phyloP scores from a whole-genome alignment of 1,140 invertebrate genomes.

The Bombus terrestris region DNA sequence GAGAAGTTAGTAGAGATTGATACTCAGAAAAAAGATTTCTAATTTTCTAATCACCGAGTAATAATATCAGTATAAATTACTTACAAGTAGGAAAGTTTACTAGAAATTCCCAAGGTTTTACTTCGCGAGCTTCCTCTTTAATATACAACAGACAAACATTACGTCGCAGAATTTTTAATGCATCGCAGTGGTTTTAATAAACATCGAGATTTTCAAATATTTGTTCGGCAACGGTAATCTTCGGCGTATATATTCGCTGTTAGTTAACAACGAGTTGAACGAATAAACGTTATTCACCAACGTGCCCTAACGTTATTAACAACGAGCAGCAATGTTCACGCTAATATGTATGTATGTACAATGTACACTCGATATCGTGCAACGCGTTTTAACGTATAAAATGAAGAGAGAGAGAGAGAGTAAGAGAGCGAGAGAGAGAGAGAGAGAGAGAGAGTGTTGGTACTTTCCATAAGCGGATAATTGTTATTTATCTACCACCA shows the following conservation, averaged over 20 bases:
- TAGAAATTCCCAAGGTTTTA: neutral
- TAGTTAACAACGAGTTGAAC: neutral
- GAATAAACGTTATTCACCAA: neutral
- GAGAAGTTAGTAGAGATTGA: neutral
- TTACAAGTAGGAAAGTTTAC: neutral
- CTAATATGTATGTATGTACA: neutral
- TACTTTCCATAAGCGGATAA: slow-evolving; percentile 21
- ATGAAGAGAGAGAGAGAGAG: neutral
- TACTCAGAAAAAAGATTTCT: too few species aligned
- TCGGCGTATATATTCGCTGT: neutral
- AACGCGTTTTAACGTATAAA: neutral
- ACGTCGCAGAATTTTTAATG: too few species aligned
- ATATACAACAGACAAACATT: neutral
- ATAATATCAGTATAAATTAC: too few species aligned
- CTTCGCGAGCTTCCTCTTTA: neutral
- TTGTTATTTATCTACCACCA: neutral
- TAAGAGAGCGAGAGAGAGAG: neutral
- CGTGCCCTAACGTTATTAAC: neutral
- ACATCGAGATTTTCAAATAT: slow-evolving; percentile 10
- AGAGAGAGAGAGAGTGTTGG: neutral
- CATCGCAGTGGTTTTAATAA: neutral
- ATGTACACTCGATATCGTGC: neutral
- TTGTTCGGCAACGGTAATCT: neutral
- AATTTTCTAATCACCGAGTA: too few species aligned
- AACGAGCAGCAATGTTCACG: neutral